Base-by-base conservation (phyloP, 2,113 vertebrate species). In the Vanacampus margaritifer region DNA sequence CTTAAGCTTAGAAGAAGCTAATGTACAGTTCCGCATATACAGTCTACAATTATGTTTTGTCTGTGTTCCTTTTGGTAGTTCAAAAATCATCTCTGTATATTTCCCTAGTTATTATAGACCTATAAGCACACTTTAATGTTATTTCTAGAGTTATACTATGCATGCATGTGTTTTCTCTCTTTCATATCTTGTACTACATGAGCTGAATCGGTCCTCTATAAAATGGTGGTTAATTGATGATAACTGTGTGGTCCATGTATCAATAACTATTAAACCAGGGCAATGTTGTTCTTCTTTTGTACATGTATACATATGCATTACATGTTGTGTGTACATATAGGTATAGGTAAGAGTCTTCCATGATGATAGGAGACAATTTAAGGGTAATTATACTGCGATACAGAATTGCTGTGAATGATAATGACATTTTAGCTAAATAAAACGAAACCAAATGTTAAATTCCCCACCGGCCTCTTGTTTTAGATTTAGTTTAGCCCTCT, bases 281-380 rank as follows among this genome's bases (percentile, higher is more conserved):
- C 23, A 26, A 50, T 71, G 51, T 72, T 65, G 54, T 59, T 71
- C 65, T 79, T 78, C 26, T 66, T 78, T 67, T 84, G 81, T 90
- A 80, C 48, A 83, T 80, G 84, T 81, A 83, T 57, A 71, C 75
- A 82, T 77, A 82, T 79, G 69, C 24, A 43, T 23, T 43, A 26
- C 39, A 23, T 1, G 24, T 39, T 61, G 59, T 61, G 36, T 45
- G 39, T 26, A 26, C 13, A n/a, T 39, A 32, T 32, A 32, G 28
- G 28, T 32, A 32, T 32, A 32, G 35, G 32, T 70, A 74, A 73
- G 61, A 80, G 83, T 89, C 85, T 88, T 89, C 85, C 86, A 81
- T 75, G 72, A 70, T 74, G 66, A 75, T 68, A 6, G 36, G 24
- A 58, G 5, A 37, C 62, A 71, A 50, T 19, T 41, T 68, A 65